Evolutionary conservation across 2,113 vertebrate species (phyloP).

Genomic region (Uria aalge): DNA sequence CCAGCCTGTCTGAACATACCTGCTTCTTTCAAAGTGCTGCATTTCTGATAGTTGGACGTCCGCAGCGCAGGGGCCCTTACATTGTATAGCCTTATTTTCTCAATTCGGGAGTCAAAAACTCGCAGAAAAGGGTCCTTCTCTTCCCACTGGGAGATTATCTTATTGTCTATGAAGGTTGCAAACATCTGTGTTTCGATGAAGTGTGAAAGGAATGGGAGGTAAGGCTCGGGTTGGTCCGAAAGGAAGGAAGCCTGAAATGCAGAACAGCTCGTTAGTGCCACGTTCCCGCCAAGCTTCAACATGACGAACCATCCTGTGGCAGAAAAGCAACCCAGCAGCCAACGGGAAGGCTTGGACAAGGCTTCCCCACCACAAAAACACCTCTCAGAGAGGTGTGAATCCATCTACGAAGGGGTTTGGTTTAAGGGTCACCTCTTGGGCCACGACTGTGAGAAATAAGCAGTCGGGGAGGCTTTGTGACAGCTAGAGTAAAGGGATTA

Average conservation of each 20-base stretch:
- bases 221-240: conserved; percentile 88
- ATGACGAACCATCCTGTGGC: accelerated
- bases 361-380: not conserved
- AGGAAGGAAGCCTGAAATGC: conserved; percentile 91
- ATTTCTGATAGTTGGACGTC: conserved; percentile 88
- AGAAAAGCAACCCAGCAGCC: not conserved
- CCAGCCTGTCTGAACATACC: conserved; percentile 69
- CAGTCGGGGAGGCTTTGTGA: not conserved
- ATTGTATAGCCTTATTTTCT: conserved; percentile 86
- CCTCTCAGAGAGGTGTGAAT: not conserved
- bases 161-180: conserved; percentile 96
- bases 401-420: not conserved
- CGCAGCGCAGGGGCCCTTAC: conserved; percentile 79
- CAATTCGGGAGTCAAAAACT: conserved; percentile 91
- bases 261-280: conserved; percentile 21
- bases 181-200: conserved; percentile 99
- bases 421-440: not conserved
- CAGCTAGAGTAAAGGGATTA: not conserved
- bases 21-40: conserved; percentile 88
- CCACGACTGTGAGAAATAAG: not conserved
- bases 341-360: not conserved
- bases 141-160: conserved; percentile 95
- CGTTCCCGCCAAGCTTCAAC: accelerated
- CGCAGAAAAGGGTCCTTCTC: conserved; percentile 90
- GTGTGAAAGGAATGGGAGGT: conserved; percentile 91